A percentile compares a stretch with the other conserved stretches of the same genome.
Conservation (phyloP, 2,888 invertebrate species). For the Hirtodrosophila duncani region DNA sequence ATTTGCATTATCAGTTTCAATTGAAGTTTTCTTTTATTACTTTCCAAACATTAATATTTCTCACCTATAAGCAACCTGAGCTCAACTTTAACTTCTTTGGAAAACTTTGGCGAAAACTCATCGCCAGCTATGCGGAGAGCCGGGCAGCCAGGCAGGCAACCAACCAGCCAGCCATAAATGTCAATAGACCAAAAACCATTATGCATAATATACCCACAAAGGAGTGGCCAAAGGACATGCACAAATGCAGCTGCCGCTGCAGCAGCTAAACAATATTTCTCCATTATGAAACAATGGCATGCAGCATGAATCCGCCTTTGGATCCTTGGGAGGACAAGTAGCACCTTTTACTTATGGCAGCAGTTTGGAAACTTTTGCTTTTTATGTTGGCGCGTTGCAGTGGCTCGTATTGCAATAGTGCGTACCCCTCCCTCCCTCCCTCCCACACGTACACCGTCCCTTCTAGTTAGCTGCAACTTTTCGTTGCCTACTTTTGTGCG, state of each 20-base stretch:
- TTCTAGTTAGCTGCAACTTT: conserved; percentile 42
- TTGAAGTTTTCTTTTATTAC: too few species aligned
- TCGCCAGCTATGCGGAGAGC: too few species aligned
- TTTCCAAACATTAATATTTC: too few species aligned
- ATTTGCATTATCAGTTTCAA: too few species aligned
- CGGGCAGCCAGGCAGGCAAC: too few species aligned
- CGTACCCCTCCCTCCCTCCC: conserved; percentile 1
- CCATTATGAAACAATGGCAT: conserved; percentile 63
- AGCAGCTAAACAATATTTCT: conserved; percentile 63
- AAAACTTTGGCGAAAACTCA: too few species aligned
- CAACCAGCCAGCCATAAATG: conserved; percentile 70
- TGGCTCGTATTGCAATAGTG: too few species aligned
- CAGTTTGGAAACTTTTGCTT: conserved; percentile 60
- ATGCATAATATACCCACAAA: conserved; percentile 54
- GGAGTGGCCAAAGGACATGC: background rate
- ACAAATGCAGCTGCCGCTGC: conserved; percentile 15
- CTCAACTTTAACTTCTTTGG: too few species aligned
- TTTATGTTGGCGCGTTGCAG: conserved; percentile 53
- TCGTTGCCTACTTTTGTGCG: conserved; percentile 54
- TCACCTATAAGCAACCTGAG: too few species aligned
- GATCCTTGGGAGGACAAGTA: conserved; percentile 42
- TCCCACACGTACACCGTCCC: background rate
- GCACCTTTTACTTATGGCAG: conserved; percentile 65
- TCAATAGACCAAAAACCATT: conserved; percentile 67
- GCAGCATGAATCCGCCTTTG: conserved; percentile 17